phyloP scores from a whole-genome alignment of 2,888 invertebrate species.

The Lathronympha strigana region DNA sequence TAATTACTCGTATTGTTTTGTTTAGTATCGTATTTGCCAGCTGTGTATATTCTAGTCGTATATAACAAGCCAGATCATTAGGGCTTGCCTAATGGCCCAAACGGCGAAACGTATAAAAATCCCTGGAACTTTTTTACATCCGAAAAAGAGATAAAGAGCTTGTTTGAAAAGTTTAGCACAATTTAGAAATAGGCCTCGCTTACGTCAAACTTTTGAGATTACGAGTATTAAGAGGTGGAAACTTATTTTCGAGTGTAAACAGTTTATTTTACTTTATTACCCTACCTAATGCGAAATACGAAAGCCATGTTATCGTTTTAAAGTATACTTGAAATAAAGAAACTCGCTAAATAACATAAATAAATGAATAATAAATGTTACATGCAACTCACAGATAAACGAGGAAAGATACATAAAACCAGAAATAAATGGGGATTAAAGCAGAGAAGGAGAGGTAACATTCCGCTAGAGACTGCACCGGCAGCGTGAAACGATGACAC shows the following conservation, averaged over 20 bases:
- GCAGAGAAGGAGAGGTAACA: too few relatives aligned
- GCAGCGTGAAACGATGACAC: too few relatives aligned
- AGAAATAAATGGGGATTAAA: too few relatives aligned
- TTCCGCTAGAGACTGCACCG: too few relatives aligned
- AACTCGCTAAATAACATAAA: neutral
- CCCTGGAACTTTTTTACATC: constrained; percentile 12
- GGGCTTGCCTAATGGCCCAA: constrained; percentile 16
- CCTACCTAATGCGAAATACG: constrained; percentile 8
- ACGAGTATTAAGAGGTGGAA: constrained; percentile 18
- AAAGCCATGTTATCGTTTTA: constrained; percentile 5
- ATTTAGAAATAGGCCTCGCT: constrained; percentile 20
- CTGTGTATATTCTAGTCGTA: neutral
- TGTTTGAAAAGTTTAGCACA: constrained; percentile 27
- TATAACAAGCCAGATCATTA: constrained; percentile 9
- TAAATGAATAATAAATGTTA: neutral
- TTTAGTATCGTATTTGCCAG: neutral
- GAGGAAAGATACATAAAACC: too few relatives aligned
- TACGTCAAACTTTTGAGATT: constrained; percentile 22
- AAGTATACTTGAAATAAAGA: neutral
- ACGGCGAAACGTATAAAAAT: constrained; percentile 15
- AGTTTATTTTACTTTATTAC: constrained; percentile 10
- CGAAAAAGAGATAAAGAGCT: constrained; percentile 11
- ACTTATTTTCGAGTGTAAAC: constrained; percentile 18
- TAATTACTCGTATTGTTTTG: too few relatives aligned
- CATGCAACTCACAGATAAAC: too few relatives aligned